A percentile compares a stretch with the other conserved stretches of the same genome.
These are phyloP conservation scores for Sarcophaga subvicina DNA, from an alignment of 2,888 invertebrate species.

Conservation along the genomic window DNA sequence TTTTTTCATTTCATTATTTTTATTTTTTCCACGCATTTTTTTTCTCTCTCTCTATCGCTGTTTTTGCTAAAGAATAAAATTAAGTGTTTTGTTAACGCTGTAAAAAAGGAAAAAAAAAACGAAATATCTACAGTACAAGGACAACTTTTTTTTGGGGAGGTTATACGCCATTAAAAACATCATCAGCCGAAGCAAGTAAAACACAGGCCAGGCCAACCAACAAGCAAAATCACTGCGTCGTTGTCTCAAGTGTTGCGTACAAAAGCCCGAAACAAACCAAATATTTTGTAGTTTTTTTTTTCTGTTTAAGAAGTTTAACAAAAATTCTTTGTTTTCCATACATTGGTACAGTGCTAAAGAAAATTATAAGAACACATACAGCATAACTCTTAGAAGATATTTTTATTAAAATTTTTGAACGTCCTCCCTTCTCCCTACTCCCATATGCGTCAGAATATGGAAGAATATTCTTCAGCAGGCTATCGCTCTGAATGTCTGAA, in stretches of 20 bases:
- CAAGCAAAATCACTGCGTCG: conserved; percentile 36
- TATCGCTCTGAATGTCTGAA: too few relatives aligned
- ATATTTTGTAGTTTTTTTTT: too few relatives aligned
- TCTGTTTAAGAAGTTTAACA: too few relatives aligned
- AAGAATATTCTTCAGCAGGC: too few relatives aligned
- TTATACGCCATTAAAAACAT: conserved; percentile 38
- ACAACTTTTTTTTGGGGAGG: conserved; percentile 25
- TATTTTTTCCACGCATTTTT: conserved; percentile 1
- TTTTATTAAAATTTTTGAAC: too few relatives aligned
- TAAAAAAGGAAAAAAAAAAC: not conserved
- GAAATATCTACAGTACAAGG: conserved; percentile 29
- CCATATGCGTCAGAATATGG: too few relatives aligned
- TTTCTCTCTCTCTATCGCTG: not conserved
- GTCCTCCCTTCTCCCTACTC: too few relatives aligned
- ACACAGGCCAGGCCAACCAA: not conserved
- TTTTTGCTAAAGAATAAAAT: conserved; percentile 51
- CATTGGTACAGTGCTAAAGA: too few relatives aligned
- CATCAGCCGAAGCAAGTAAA: not conserved
- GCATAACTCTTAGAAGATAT: too few relatives aligned
- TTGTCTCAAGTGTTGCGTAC: conserved; percentile 54
- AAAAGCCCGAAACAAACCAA: conserved; percentile 13
- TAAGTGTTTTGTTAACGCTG: conserved; percentile 65
- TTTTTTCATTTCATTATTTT: conserved; percentile 14
- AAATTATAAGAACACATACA: too few relatives aligned
- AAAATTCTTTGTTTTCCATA: too few relatives aligned